Evolutionary conservation across 92 coral and sea anemone genomes (phyloP), one percentile per base, ranked within the genome.

Genomic region (Metridium senile): DNA sequence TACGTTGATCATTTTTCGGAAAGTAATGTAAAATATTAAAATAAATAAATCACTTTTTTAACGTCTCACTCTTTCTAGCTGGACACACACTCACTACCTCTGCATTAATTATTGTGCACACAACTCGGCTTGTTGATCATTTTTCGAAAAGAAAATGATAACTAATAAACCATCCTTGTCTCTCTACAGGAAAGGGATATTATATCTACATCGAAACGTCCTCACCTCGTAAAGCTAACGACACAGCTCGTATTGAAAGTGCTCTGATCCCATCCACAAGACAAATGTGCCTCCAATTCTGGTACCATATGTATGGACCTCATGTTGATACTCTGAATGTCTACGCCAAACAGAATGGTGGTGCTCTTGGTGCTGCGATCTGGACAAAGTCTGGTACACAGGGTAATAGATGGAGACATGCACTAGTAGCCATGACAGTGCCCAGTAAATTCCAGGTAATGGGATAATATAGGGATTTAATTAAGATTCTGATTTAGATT

Each of bases 241-340:
- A 94, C 70, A 94, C 97, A 6, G 98, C 98, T 16, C 89, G 97
- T 1, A 26, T 94, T 22, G 89, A 84, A 68, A 87, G 98, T 61
- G 80, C 89, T 26, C 67, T 68, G 39, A 81, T 94, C 22, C 97
- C 98, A 30, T 51, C 94, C 1, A 86, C 98, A 23, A 85, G 84
- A 31, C 94, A 84, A 45, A 94, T 89, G 82, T 94, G 98, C 62
- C 87, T 94, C 33, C 97, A 91, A 86, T 94, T 94, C 71, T 94
- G 98, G 98, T 94, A 89, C 52, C 98, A 94, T 72, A 91, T 94
- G 98, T 91, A 86, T 57, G 98, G 98, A 21, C 93, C 93, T 25
- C 94, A 94, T 58, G 94, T 94, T 33, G 93, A 91, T 68, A 79
- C 94, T 0, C 85, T 94, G 6, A 91, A 91, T 64, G 92, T 94